Conservation (phyloP, 1,140 invertebrate genomes). For the Chionoecetes opilio region DNA sequence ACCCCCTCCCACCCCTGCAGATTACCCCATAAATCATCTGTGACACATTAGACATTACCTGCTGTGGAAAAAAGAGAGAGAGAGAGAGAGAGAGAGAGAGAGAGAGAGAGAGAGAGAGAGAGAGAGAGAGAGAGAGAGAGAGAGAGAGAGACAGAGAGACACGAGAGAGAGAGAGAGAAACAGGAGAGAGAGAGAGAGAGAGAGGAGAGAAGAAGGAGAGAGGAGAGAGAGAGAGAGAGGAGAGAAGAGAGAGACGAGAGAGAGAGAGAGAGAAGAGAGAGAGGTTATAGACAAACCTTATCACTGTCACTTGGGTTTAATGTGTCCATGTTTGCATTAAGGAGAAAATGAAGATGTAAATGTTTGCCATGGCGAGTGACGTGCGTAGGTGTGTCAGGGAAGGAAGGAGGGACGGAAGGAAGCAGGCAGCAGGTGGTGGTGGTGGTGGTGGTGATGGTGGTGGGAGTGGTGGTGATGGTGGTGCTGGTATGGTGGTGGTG, state of each 20-base stretch:
- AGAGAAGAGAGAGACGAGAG: not conserved
- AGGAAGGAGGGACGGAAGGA: too few species aligned
- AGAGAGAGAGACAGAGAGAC: not conserved
- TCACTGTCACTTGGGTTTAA: too few species aligned
- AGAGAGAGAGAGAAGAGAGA: not conserved
- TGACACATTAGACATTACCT: not conserved
- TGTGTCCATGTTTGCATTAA: too few species aligned
- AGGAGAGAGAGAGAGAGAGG: constrained; percentile 62
- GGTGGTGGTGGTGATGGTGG: too few species aligned
- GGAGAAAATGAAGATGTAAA: too few species aligned
- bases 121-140: constrained; percentile 53
- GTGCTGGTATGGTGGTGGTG: not conserved
- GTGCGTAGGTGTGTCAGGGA: too few species aligned
- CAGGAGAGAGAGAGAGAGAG: constrained; percentile 37
- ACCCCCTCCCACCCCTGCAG: not conserved
- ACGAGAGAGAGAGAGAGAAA: not conserved
- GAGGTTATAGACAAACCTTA: not conserved
- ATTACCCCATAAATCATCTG: not conserved
- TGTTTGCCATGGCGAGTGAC: too few species aligned
- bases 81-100: constrained; percentile 62
- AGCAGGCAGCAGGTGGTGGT: too few species aligned
- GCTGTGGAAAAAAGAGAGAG: not conserved
- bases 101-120: constrained; percentile 67
- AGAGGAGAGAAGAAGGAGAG: constrained; percentile 58
- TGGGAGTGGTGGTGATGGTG: not conserved